These are phyloP conservation scores for Protosalanx chinensis DNA, from an alignment of 2,797 vertebrate genomes.

Conservation along the genomic window DNA sequence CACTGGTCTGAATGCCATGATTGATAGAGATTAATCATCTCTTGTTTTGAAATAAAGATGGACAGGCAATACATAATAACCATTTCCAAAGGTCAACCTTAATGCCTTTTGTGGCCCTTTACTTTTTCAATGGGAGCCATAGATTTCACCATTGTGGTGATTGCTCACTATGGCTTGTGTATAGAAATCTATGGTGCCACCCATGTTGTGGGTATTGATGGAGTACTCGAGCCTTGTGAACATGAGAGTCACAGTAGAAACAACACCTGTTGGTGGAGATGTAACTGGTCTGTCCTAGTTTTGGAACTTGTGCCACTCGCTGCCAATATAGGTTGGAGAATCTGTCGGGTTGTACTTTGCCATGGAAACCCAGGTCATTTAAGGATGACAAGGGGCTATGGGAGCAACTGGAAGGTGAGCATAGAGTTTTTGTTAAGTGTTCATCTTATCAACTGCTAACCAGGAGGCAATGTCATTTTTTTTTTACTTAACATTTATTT, in stretches of 20 bases:
- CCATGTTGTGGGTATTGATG: conserved; percentile 4
- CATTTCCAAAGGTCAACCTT: conserved; percentile 46
- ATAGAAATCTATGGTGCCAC: conserved; percentile 33
- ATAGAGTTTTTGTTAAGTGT: conserved; percentile 28
- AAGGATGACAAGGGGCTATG: conserved; percentile 66
- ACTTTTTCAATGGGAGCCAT: conserved; percentile 44
- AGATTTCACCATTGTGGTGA: conserved; percentile 48
- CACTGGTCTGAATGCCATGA: conserved; percentile 68
- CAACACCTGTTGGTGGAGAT: conserved; percentile 26
- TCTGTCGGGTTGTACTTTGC: conserved; percentile 36
- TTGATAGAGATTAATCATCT: conserved; percentile 71
- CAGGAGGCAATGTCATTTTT: not conserved
- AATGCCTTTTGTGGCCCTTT: conserved; percentile 56
- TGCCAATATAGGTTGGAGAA: conserved; percentile 28
- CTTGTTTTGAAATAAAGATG: conserved; percentile 54
- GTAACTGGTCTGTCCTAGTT: conserved; percentile 20
- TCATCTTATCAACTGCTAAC: too few relatives aligned
- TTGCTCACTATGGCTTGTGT: conserved; percentile 35
- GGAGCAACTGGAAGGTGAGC: conserved; percentile 78
- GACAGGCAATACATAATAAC: conserved; percentile 52
- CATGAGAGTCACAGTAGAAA: conserved; percentile 24
- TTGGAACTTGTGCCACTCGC: conserved; percentile 28
- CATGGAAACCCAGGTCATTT: conserved; percentile 47
- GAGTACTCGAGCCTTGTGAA: conserved; percentile 28
- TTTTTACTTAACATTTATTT: not conserved